A percentile compares a stretch with the other conserved stretches of the same genome.
Conservation (phyloP, 1,140 invertebrate genomes). For the Ectropis grisescens region DNA sequence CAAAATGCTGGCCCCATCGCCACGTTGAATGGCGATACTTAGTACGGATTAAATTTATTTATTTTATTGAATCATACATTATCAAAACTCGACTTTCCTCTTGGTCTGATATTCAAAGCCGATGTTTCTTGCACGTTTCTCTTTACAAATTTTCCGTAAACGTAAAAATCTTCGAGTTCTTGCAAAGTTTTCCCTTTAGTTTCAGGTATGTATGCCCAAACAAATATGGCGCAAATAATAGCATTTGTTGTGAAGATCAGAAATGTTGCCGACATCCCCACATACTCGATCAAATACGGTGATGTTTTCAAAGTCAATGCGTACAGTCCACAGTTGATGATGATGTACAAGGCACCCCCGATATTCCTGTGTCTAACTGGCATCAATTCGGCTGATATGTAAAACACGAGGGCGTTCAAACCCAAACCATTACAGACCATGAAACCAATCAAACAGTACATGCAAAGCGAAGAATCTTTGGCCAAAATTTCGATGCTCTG, state of each 20-base stretch:
- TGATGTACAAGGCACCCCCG: constrained; percentile 4
- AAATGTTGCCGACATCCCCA: constrained; percentile 6
- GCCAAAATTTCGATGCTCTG: not conserved
- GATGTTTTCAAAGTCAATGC: constrained; percentile 4
- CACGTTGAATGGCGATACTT: too few species aligned
- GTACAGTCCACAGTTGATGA: constrained; percentile 2
- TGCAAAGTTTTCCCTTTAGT: constrained; percentile 6
- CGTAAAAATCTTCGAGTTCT: constrained; percentile 9
- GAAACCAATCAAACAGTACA: constrained; percentile 6
- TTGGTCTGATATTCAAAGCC: too few species aligned
- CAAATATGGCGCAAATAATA: not conserved
- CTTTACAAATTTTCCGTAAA: not conserved
- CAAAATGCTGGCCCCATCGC: too few species aligned
- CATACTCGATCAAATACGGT: constrained; percentile 5
- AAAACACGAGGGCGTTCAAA: constrained; percentile 1
- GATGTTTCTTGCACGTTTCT: too few species aligned
- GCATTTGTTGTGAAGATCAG: constrained; percentile 4
- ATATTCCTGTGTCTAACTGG: constrained; percentile 8
- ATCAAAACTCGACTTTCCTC: too few species aligned
- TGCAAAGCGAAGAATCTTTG: not conserved
- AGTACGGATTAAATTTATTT: too few species aligned
- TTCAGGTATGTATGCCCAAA: constrained; percentile 7
- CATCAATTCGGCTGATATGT: constrained; percentile 6
- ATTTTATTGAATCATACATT: too few species aligned
- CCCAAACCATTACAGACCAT: constrained; percentile 2